Base-by-base conservation (phyloP, 1,140 invertebrate species). In the Oedothorax gibbosus region DNA sequence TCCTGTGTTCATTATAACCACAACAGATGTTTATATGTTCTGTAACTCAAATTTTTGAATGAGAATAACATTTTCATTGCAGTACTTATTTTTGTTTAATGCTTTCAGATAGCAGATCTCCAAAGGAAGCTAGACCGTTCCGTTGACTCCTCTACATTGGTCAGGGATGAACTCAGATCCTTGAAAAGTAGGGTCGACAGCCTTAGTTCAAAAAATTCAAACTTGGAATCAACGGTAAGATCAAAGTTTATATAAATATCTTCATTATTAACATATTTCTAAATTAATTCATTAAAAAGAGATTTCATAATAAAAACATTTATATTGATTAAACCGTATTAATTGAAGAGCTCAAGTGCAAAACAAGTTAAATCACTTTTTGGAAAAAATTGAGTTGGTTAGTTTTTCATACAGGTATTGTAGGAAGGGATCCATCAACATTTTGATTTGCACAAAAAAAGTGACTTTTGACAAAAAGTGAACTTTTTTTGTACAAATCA, bases 91-190 rank as follows among this genome's bases (percentile, higher is more conserved):
- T 65, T 62, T 73, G 0, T 51, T 53, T n/a, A n/a, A n/a, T n/a
- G n/a, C n/a, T 86, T 88, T 51, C 75, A 90, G 89, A 87, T 90
- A n/a, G 85, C 85, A 66, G 90, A 90, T 76, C 86, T 91, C 68
- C 88, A 89, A 72, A 88, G 88, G 21, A 89, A 90, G 71, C 68
- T 89, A 10, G 87, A 88, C 89, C 87, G 93, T 57, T 71, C 87
- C 35, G 80, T 86, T 57, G 86, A 94, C 84, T 87, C 93, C 92
- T 94, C 95, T 0, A 91, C 91, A 8, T 91, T 93, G 11, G 88
- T 89, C 21, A 93, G 94, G 50, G 95, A 97, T 86, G 96, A 98
- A 89, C 89, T 97, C 83, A 92, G 94, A 66, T 93, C 93, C 84
- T 92, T 93, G 72, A 93, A 94, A 85, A 91, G 92, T 11, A 93